Evolutionary conservation across 2,888 invertebrate genomes (phyloP).

Genomic region (Protodeltote pygarga): DNA sequence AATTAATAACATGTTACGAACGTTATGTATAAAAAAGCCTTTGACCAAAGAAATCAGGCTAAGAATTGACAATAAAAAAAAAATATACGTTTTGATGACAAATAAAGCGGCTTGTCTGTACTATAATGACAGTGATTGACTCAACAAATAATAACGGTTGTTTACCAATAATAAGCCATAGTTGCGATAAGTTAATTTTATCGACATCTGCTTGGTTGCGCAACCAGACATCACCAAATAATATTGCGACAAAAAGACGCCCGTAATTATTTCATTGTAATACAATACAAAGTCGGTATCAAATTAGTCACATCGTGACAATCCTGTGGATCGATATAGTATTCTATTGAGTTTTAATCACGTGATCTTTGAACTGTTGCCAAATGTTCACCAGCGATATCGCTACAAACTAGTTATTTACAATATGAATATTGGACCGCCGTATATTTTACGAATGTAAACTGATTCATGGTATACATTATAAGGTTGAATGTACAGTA

Average conservation of each 20-base stretch:
- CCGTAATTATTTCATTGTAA: constrained; percentile 75
- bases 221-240: constrained; percentile 73
- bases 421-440: too few relatives aligned
- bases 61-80: constrained; percentile 47
- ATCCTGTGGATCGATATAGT: constrained; percentile 69
- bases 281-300: constrained; percentile 70
- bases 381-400: constrained; percentile 62
- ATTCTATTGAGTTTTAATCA: constrained; percentile 79
- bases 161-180: constrained; percentile 76
- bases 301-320: constrained; percentile 81
- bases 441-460: too few relatives aligned
- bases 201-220: constrained; percentile 67
- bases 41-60: constrained; percentile 30
- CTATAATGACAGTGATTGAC: constrained; percentile 71
- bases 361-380: constrained; percentile 80
- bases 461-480: too few relatives aligned
- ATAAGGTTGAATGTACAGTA: too few relatives aligned
- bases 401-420: constrained; percentile 53
- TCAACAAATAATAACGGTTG: constrained; percentile 75
- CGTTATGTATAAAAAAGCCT: constrained; percentile 32
- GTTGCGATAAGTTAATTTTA: constrained; percentile 74
- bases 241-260: constrained; percentile 58
- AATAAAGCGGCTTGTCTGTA: constrained; percentile 66
- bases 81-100: constrained; percentile 59
- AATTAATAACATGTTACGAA: constrained; percentile 40